These are phyloP conservation scores for Ypsolopha sequella DNA, from an alignment of 2,888 invertebrate genomes.

Conservation along the genomic window DNA sequence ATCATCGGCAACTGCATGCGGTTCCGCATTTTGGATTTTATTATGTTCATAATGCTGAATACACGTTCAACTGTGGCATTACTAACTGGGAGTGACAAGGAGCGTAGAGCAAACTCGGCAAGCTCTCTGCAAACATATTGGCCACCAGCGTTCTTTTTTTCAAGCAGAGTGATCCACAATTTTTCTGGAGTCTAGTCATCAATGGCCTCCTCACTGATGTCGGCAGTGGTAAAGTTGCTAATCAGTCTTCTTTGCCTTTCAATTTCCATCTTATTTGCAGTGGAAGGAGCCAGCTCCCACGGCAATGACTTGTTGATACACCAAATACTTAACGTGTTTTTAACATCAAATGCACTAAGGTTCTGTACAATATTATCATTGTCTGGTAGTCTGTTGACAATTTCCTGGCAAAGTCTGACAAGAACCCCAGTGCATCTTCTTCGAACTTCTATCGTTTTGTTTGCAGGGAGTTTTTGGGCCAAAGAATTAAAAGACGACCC, in stretches of 20 bases:
- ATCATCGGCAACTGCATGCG: conserved; percentile 5
- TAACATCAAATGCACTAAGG: too few species aligned
- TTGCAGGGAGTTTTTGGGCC: conserved; percentile 2
- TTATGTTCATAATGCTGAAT: conserved; percentile 2
- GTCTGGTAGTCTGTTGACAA: conserved; percentile 1
- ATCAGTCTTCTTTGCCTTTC: conserved; percentile 5
- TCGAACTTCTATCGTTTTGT: conserved; percentile 5
- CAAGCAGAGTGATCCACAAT: conserved; percentile 2
- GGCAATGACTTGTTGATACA: conserved; percentile 1
- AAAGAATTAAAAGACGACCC: conserved; percentile 4
- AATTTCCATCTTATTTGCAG: conserved; percentile 5
- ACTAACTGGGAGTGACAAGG: background rate
- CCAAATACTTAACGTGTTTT: conserved; percentile 2
- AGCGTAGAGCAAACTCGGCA: background rate
- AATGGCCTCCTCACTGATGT: conserved; percentile 2
- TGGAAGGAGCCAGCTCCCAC: conserved; percentile 5
- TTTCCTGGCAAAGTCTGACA: conserved; percentile 3
- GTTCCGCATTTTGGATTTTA: conserved; percentile 1
- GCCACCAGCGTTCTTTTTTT: conserved; percentile 1
- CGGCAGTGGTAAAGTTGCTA: conserved; percentile 4
- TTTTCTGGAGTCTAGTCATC: conserved; percentile 1
- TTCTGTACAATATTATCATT: conserved; percentile 4
- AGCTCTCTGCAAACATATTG: background rate
- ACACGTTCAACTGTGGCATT: background rate
- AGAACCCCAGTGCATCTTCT: conserved; percentile 3